A percentile compares a stretch with the other conserved stretches of the same genome.
Evolutionary conservation across 1,140 invertebrate genomes (phyloP).

Genomic region (Lerema accius): DNA sequence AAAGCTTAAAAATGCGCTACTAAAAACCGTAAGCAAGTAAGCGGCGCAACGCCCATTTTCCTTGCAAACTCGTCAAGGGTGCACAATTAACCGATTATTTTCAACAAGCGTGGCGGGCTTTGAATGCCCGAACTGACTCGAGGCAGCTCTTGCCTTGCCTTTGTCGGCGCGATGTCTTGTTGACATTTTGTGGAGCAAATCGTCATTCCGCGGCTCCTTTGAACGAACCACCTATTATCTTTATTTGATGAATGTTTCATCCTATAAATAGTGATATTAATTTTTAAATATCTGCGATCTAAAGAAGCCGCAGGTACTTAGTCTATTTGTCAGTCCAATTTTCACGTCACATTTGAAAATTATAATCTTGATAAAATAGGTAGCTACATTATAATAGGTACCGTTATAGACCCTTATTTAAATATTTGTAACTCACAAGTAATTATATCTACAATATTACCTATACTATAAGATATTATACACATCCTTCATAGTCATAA

Average conservation of each 20-base stretch:
- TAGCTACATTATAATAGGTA: too few species aligned
- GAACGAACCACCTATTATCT: constrained; percentile 64
- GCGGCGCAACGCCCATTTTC: constrained; percentile 30
- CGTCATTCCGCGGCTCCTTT: constrained; percentile 77
- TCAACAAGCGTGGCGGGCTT: constrained; percentile 63
- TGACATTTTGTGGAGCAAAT: constrained; percentile 80
- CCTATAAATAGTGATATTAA: constrained; percentile 50
- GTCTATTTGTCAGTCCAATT: neutral
- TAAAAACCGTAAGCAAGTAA: constrained; percentile 8
- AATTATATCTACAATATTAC: too few species aligned
- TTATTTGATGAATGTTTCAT: constrained; percentile 69
- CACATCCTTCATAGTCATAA: too few species aligned
- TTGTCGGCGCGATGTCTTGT: constrained; percentile 67
- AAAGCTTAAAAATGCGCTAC: constrained; percentile 3
- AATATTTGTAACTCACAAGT: too few species aligned
- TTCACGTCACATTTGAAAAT: neutral
- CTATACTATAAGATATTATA: too few species aligned
- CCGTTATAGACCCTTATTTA: too few species aligned
- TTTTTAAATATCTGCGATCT: constrained; percentile 5
- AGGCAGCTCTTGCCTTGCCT: constrained; percentile 43
- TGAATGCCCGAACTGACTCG: constrained; percentile 46
- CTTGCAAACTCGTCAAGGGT: constrained; percentile 54
- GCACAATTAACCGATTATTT: constrained; percentile 75
- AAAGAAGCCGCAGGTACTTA: neutral
- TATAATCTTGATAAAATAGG: too few species aligned